These are phyloP conservation scores for Anser cygnoides DNA, from an alignment of 2,113 vertebrate species.

Conservation along the genomic window DNA sequence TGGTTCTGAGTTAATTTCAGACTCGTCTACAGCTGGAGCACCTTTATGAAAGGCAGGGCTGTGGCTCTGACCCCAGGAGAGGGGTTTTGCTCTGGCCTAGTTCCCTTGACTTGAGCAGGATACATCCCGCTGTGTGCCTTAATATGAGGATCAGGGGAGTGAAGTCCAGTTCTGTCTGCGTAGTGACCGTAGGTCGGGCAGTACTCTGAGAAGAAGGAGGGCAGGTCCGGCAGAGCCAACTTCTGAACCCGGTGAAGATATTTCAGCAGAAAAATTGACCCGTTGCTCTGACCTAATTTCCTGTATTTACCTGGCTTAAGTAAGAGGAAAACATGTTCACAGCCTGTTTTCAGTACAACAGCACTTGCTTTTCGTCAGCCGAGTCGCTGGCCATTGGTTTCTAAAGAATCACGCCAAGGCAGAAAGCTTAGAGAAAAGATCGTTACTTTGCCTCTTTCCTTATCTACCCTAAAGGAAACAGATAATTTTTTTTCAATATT, in stretches of 20 bases:
- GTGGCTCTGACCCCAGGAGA: accelerated
- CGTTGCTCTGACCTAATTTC: neutral
- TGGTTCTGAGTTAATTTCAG: neutral
- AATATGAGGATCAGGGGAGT: accelerated
- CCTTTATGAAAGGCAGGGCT: accelerated
- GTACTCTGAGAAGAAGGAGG: neutral
- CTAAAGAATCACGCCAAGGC: neutral
- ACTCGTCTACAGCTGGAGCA: neutral
- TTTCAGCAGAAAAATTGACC: neutral
- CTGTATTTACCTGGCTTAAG: neutral
- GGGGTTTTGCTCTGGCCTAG: neutral
- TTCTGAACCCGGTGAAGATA: neutral
- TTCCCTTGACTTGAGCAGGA: neutral
- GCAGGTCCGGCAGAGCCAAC: neutral
- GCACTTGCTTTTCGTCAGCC: neutral
- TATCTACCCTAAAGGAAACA: neutral
- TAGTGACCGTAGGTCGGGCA: accelerated
- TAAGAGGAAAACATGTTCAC: neutral
- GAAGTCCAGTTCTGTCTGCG: accelerated
- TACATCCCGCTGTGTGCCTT: accelerated
- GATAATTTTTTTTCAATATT: neutral
- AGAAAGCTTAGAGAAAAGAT: neutral
- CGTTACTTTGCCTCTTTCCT: neutral
- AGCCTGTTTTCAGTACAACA: neutral
- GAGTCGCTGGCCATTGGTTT: neutral